phyloP scores from a whole-genome alignment of 2,797 vertebrate species.

The Adrianichthys oophorus region DNA sequence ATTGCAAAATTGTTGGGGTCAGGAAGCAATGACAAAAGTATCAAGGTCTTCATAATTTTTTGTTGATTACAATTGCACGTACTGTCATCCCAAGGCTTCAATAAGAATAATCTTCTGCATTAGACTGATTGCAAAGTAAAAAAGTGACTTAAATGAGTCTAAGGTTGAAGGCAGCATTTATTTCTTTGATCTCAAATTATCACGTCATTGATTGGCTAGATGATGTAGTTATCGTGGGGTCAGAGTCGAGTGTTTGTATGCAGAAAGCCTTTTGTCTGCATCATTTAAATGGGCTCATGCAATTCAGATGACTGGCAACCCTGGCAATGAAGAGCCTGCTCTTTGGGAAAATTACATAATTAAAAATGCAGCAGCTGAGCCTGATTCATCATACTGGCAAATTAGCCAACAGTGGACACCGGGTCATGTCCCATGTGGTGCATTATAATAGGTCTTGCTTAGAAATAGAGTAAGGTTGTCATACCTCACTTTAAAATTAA shows the following conservation, averaged over 20 bases:
- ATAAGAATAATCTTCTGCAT: constrained; percentile 7
- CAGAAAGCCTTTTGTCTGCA: constrained; percentile 1
- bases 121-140: constrained; percentile 21
- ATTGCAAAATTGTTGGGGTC: constrained; percentile 59
- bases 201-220: constrained; percentile 6
- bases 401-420: constrained; percentile 41
- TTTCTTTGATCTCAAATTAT: constrained; percentile 17
- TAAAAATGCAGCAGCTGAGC: constrained; percentile 63
- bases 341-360: constrained; percentile 49
- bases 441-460: constrained; percentile 18
- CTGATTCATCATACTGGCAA: constrained; percentile 45
- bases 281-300: constrained; percentile 24
- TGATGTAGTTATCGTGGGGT: background rate
- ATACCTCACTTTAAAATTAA: constrained; percentile 4
- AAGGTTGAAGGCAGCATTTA: constrained; percentile 1
- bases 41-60: constrained; percentile 8
- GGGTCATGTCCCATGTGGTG: constrained; percentile 46
- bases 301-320: constrained; percentile 30
- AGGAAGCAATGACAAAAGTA: constrained; percentile 22
- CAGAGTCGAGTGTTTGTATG: constrained; percentile 2
- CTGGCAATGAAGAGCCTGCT: constrained; percentile 45
- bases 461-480: background rate
- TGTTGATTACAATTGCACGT: constrained; percentile 3
- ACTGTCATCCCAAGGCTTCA: constrained; percentile 11
- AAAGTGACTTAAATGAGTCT: constrained; percentile 1